A percentile compares a stretch with the other conserved stretches of the same genome.
These are phyloP conservation scores for Parotocinclus haroldoi DNA, from an alignment of 2,797 vertebrate genomes.

Conservation along the genomic window DNA sequence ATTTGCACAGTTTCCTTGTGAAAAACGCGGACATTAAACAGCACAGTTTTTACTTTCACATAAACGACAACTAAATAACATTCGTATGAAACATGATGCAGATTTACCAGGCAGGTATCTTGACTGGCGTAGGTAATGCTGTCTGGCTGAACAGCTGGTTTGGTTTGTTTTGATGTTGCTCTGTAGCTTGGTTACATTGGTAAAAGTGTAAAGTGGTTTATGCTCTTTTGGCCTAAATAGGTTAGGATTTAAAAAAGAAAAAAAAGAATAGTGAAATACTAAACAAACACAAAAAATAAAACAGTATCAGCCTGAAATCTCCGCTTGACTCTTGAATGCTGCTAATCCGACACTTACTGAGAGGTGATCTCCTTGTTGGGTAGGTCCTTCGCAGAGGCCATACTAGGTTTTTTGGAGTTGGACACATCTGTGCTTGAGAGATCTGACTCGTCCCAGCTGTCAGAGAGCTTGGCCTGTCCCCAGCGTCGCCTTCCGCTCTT, in stretches of 20 bases:
- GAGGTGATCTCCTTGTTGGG: slow-evolving; percentile 67
- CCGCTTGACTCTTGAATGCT: too few species aligned
- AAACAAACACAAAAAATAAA: background rate
- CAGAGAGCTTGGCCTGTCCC: slow-evolving; percentile 81
- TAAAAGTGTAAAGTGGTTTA: slow-evolving; percentile 70
- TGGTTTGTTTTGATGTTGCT: slow-evolving; percentile 71
- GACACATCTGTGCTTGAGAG: slow-evolving; percentile 76
- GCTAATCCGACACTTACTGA: slow-evolving; percentile 69
- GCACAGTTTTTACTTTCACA: too few species aligned
- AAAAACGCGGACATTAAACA: too few species aligned
- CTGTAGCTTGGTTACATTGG: slow-evolving; percentile 77
- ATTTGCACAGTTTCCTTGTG: too few species aligned
- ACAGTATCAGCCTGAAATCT: too few species aligned
- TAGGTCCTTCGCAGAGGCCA: slow-evolving; percentile 75
- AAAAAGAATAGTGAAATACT: too few species aligned
- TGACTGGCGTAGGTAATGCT: slow-evolving; percentile 93
- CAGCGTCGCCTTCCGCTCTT: slow-evolving; percentile 87
- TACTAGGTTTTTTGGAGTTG: slow-evolving; percentile 86
- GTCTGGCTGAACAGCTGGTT: slow-evolving; percentile 78
- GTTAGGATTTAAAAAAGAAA: background rate
- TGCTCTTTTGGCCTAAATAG: slow-evolving; percentile 64
- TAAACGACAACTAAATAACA: too few species aligned
- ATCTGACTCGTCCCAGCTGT: slow-evolving; percentile 86
- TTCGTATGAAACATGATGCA: too few species aligned
- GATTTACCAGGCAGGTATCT: slow-evolving; percentile 88